phyloP scores from a whole-genome alignment of 2,888 invertebrate species.

The Pristionchus mayeri region DNA sequence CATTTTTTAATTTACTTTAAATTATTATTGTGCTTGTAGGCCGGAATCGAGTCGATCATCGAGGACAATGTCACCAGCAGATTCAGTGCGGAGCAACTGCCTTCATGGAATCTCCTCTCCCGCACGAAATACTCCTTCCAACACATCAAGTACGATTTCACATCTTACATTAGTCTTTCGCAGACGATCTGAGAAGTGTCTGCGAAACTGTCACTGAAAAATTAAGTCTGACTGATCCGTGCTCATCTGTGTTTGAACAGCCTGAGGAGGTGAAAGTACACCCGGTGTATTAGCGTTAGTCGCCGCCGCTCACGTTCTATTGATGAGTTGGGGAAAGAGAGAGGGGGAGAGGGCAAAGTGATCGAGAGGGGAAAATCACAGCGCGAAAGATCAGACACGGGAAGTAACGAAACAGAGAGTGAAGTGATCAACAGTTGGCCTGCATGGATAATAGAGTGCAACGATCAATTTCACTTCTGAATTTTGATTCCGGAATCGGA shows the following conservation, averaged over 20 bases:
- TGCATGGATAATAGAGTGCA: background rate
- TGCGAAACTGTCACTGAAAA: too few relatives aligned
- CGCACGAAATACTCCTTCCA: constrained; percentile 94
- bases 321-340: constrained; percentile 9
- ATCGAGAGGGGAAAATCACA: constrained; percentile 26
- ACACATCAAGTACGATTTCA: constrained; percentile 83
- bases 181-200: background rate
- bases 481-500: too few relatives aligned
- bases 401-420: constrained; percentile 16
- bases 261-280: constrained; percentile 19
- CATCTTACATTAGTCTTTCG: background rate
- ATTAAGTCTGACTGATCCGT: background rate
- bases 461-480: background rate
- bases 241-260: background rate
- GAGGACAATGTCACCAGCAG: constrained; percentile 98
- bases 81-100: constrained; percentile 89
- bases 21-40: background rate
- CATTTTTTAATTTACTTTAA: too few relatives aligned
- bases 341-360: background rate
- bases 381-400: constrained; percentile 10
- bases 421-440: background rate
- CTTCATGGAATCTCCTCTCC: constrained; percentile 94
- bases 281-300: background rate
- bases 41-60: constrained; percentile 93
- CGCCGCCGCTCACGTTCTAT: background rate